Evolutionary conservation across 2,797 vertebrate species (phyloP), one percentile per base, ranked within the genome.

Genomic region (Balearica regulorum): DNA sequence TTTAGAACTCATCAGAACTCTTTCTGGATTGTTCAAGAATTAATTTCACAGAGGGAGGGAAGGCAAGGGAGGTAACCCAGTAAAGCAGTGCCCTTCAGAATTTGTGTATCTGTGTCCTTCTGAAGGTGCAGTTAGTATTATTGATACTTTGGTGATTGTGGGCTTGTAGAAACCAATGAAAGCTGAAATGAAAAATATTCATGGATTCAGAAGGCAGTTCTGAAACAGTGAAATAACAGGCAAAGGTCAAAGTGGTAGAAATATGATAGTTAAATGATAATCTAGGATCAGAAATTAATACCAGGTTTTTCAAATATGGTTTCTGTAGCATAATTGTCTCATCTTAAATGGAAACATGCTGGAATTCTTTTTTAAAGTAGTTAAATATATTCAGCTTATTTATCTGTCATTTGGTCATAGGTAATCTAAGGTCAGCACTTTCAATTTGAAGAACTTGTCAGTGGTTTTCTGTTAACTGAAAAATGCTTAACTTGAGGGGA

Each of bases 231-330:
- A 81, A 70, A 46, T 68, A 83, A 57, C n/a, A 70, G 65, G 35
- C 72, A 73, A 13, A 71, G 75, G 64, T 86, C 64, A 44, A 91
- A 84, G 46, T 33, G 35, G 18, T 64, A 70, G 51, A 93, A 91
- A 87, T 86, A 20, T 62, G 72, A 84, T 61, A 85, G 57, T 54
- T 83, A 73, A 83, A 90, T 92, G 51, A 83, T 95, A 94, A 92
- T 37, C 25, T 39, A 90, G 54, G 43, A 64, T 83, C 31, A 70
- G 29, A 61, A 86, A 83, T 77, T 58, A 83, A 90, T 78, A 85
- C 22, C 55, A 83, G 16, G 4, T 49, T 94, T 90, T 92, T 18
- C 58, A 76, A 71, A 73, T 62, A 54, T 2, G 25, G 11, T 44
- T 94, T 87, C 35, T 16, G 13, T 55, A 83, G 81, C 41, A 29